Evolutionary conservation across 2,113 vertebrate species (phyloP).

Genomic region (Australoheros scitulus): DNA sequence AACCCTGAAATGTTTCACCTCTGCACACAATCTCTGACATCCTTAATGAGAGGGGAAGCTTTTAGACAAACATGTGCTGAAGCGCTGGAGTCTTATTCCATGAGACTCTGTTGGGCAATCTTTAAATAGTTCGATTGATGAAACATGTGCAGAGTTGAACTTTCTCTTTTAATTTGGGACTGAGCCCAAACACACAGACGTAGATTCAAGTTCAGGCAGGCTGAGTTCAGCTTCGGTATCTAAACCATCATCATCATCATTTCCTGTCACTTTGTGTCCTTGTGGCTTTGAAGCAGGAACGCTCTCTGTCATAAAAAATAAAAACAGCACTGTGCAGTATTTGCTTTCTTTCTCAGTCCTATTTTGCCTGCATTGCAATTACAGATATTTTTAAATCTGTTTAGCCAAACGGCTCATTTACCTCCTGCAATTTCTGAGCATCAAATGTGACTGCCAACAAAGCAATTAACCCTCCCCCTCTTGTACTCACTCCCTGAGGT

Average conservation of each 20-base stretch:
- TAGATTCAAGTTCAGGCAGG: neutral
- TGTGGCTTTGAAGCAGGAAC: neutral
- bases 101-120: conserved; percentile 9
- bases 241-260: neutral
- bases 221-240: neutral
- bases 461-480: neutral
- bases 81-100: neutral
- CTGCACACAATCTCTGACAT: neutral
- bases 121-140: neutral
- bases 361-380: neutral
- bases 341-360: neutral
- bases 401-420: neutral
- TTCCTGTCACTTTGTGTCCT: neutral
- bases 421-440: neutral
- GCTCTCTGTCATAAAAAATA: neutral
- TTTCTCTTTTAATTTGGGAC: neutral
- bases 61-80: neutral
- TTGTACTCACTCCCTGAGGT: neutral
- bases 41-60: neutral
- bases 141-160: neutral
- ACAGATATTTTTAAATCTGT: neutral
- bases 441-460: neutral
- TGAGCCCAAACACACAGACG: neutral
- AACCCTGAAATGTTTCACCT: neutral
- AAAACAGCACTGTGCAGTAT: neutral